Base-by-base conservation (phyloP, 2,888 invertebrate species). In the Papilio demoleus region DNA sequence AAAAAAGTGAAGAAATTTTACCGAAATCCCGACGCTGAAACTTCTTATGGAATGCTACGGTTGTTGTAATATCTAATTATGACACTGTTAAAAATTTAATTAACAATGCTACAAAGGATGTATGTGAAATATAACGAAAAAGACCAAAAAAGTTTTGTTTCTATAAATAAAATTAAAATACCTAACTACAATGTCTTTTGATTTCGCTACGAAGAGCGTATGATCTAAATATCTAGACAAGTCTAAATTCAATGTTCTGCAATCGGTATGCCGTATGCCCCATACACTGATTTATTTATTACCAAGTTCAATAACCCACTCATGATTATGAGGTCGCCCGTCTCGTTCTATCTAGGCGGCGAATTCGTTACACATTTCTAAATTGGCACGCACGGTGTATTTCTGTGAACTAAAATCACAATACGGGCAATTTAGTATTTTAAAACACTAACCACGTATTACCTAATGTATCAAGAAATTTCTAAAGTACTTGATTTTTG, bases 301-400 rank as follows among this genome's bases (percentile, higher is more conserved):
- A 77, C 72, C 74, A 75, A 81, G 86, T 83, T 84, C 85, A 82
- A 78, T 77, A 80, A 81, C 79, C 82, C 75, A 70, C 68, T 71
- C 73, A 65, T 70, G 73, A 76, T 75, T 76, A 76, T 77, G 73
- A 79, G 78, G 78, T 77, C 79, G 72, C 73, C 72, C 75, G 74
- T 71, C 72, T 75, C 70, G 71, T 68, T 76, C 75, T 74, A 79
- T 77, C 75, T 76, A 76, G 72, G 70, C 71, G 74, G 63, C 67
- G 73, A 74, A 76, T 74, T 73, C 38, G 72, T 72, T 71, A 70
- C 71, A 72, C 71, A 68, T 59, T 71, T 70, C 67, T 73, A 71
- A 73, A 72, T 72, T 71, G 72, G 71, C 70, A 72, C 71, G 69
- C 65, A 65, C 68, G 62, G 63, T 70, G 53, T 53, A 27, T 53